Evolutionary conservation across 2,797 vertebrate species (phyloP).

Genomic region (Periparus ater): DNA sequence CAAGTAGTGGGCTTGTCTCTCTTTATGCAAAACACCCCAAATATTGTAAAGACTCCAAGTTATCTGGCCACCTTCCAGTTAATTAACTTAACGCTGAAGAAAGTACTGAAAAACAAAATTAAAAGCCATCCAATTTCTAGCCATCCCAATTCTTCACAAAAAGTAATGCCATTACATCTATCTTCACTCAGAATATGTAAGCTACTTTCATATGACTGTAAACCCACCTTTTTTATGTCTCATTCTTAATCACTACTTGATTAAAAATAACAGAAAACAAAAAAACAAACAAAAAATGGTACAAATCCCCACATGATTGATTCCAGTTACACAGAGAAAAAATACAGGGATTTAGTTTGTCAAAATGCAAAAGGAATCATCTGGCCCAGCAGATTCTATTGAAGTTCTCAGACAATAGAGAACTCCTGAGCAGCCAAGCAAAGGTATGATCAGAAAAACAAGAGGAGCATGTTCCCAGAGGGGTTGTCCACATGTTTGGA

Average conservation of each 20-base stretch:
- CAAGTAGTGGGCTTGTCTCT: slow-evolving; percentile 1
- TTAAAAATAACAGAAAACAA: neutral
- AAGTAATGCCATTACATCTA: neutral
- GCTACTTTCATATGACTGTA: neutral
- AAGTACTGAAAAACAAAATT: slow-evolving; percentile 59
- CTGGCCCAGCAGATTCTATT: neutral
- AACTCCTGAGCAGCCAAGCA: neutral
- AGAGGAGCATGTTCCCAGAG: neutral
- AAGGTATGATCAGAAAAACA: neutral
- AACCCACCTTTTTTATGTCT: neutral
- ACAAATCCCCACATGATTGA: neutral
- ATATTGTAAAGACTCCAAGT: slow-evolving; percentile 32
- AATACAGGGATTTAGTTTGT: neutral
- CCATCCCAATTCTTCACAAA: neutral
- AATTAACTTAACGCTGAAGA: slow-evolving; percentile 60
- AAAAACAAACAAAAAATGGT: neutral
- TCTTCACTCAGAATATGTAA: slow-evolving; percentile 24
- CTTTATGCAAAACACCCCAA: slow-evolving; percentile 3
- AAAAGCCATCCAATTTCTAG: slow-evolving; percentile 50
- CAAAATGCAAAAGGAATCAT: neutral
- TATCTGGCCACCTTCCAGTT: slow-evolving; percentile 65
- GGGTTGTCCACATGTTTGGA: rapidly evolving
- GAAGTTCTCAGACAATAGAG: neutral
- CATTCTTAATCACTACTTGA: neutral
- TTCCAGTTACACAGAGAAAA: neutral